These are phyloP conservation scores for Heliconius ethilla DNA, from an alignment of 2,888 invertebrate genomes.

Conservation along the genomic window DNA sequence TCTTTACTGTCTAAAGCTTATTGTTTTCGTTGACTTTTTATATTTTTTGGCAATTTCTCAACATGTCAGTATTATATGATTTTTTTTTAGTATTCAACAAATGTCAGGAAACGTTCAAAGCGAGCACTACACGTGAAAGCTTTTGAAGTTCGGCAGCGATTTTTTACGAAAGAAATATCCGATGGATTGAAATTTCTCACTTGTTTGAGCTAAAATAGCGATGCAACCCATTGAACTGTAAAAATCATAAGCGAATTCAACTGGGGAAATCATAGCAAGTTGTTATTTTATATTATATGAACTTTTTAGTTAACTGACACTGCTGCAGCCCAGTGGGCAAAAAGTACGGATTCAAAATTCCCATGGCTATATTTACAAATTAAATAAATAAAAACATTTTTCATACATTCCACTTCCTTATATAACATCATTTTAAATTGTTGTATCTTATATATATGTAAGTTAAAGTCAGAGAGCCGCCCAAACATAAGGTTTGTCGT, in stretches of 20 bases:
- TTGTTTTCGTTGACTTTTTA: not conserved
- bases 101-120: not conserved
- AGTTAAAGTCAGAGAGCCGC: no score
- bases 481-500: no score
- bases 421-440: not conserved
- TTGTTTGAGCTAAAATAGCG: slow-evolving; percentile 5
- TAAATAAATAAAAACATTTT: not conserved
- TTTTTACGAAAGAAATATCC: slow-evolving; percentile 4
- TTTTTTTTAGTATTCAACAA: not conserved
- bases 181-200: slow-evolving; percentile 6
- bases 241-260: slow-evolving; percentile 7
- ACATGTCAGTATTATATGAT: not conserved
- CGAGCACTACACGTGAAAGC: not conserved
- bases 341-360: not conserved
- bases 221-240: slow-evolving; percentile 8
- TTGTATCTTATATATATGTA: not conserved
- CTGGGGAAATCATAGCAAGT: slow-evolving; percentile 4
- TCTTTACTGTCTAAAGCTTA: no score
- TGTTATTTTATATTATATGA: not conserved
- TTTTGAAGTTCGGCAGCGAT: not conserved
- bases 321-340: not conserved
- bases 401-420: not conserved
- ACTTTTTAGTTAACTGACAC: not conserved
- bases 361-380: not conserved
- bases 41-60: not conserved